Evolutionary conservation across 2,888 invertebrate species (phyloP).

Genomic region (Eledona agricola): DNA sequence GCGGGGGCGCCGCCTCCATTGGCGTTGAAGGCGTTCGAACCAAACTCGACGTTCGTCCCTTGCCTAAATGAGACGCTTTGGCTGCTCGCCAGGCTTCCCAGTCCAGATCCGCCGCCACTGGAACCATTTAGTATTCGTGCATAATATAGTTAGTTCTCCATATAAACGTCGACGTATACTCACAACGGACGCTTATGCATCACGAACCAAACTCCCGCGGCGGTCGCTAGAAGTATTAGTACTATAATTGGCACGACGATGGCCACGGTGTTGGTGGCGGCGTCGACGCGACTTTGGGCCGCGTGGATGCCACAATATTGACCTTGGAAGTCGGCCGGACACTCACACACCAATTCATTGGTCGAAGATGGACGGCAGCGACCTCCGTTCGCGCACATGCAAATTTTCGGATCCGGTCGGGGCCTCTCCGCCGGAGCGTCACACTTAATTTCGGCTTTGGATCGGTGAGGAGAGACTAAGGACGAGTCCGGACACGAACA

Average conservation of each 20-base stretch:
- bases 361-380: constrained; percentile 70
- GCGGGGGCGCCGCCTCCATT: constrained; percentile 62
- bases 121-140: constrained; percentile 43
- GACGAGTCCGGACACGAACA: constrained; percentile 89
- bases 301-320: constrained; percentile 75
- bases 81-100: constrained; percentile 83
- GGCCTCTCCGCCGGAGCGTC: constrained; percentile 84
- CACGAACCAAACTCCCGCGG: constrained; percentile 82
- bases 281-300: constrained; percentile 67
- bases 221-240: constrained; percentile 75
- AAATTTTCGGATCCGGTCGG: constrained; percentile 78
- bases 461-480: constrained; percentile 63
- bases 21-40: constrained; percentile 68
- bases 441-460: constrained; percentile 75
- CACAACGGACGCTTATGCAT: constrained; percentile 85
- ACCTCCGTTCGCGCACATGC: constrained; percentile 89
- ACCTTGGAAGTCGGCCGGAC: constrained; percentile 77
- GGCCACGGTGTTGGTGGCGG: constrained; percentile 71
- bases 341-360: constrained; percentile 75
- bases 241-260: constrained; percentile 86
- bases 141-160: no score
- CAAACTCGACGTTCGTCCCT: constrained; percentile 93
- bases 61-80: constrained; percentile 93
- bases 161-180: no score
- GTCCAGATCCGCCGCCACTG: constrained; percentile 82